Conservation (phyloP, 2,113 vertebrate species). For the Bombycilla garrulus region DNA sequence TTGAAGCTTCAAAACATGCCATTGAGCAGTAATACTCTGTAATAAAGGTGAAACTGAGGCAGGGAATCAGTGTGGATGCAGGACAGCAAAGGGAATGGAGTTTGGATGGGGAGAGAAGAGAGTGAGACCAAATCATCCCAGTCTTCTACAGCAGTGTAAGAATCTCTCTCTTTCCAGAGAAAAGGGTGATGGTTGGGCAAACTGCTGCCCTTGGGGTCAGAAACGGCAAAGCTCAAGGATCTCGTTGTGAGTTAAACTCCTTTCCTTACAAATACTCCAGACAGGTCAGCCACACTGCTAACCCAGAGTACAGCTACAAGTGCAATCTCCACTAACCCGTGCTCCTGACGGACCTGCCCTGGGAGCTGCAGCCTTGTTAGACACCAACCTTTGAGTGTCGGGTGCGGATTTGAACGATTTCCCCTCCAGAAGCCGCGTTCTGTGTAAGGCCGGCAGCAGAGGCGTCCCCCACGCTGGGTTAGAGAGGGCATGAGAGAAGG, state of each 20-base stretch:
- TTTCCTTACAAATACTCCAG: background rate
- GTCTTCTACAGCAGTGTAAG: background rate
- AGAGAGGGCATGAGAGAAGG: background rate
- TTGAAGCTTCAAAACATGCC: background rate
- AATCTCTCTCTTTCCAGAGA: background rate
- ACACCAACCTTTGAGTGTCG: background rate
- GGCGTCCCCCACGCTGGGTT: fast-evolving
- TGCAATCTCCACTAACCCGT: background rate
- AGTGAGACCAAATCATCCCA: background rate
- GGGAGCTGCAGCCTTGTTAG: background rate
- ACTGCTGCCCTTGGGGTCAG: background rate
- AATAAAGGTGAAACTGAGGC: constrained; percentile 17
- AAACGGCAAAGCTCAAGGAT: background rate
- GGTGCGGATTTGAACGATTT: background rate
- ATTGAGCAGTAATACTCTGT: background rate
- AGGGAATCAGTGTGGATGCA: background rate
- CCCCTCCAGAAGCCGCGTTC: fast-evolving
- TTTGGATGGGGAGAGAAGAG: background rate
- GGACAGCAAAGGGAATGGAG: background rate
- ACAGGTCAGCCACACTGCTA: background rate
- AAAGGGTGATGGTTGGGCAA: background rate
- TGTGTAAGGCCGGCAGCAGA: fast-evolving
- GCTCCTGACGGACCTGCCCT: background rate
- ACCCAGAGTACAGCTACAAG: background rate
- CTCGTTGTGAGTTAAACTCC: background rate